Conservation (phyloP, 2,113 vertebrate genomes). For the Sphyrna mokarran region DNA sequence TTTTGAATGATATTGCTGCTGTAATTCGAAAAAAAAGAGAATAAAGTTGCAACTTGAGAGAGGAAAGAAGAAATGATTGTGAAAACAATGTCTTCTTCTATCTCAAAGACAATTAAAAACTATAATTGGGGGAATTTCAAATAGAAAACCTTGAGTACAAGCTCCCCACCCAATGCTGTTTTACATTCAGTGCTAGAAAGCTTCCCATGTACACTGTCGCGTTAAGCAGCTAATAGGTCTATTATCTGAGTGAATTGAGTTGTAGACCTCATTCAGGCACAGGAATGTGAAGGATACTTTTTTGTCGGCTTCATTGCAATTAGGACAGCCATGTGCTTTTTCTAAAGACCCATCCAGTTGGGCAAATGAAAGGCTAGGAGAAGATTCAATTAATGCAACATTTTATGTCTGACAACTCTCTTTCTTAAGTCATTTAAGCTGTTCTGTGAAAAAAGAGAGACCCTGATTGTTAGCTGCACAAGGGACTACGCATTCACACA, state of each 20-base stretch:
- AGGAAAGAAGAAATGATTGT: neutral
- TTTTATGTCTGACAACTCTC: slow-evolving; percentile 80
- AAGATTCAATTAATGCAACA: slow-evolving; percentile 95
- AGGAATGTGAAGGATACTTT: slow-evolving; percentile 98
- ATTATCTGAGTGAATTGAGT: slow-evolving; percentile 82
- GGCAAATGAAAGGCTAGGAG: slow-evolving; percentile 76
- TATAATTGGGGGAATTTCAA: slow-evolving; percentile 57
- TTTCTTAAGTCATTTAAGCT: slow-evolving; percentile 85
- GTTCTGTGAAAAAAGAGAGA: slow-evolving; percentile 60
- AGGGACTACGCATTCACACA: slow-evolving; percentile 56
- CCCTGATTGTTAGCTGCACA: slow-evolving; percentile 68
- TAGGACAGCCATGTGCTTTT: slow-evolving; percentile 80
- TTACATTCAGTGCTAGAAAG: slow-evolving; percentile 62
- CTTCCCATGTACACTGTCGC: slow-evolving; percentile 73
- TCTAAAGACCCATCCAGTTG: slow-evolving; percentile 78
- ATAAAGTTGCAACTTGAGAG: neutral
- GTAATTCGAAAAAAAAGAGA: slow-evolving; percentile 43
- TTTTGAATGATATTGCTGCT: slow-evolving; percentile 98
- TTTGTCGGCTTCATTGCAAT: slow-evolving; percentile 80
- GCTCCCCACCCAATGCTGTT: slow-evolving; percentile 63
- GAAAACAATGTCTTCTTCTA: slow-evolving; percentile 43
- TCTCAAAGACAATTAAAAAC: slow-evolving; percentile 56
- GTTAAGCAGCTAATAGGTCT: slow-evolving; percentile 96
- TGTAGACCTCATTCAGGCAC: slow-evolving; percentile 75
- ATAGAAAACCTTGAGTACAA: slow-evolving; percentile 66